These are phyloP conservation scores for Lasioglossum albipes DNA, from an alignment of 1,140 invertebrate genomes.

Conservation along the genomic window DNA sequence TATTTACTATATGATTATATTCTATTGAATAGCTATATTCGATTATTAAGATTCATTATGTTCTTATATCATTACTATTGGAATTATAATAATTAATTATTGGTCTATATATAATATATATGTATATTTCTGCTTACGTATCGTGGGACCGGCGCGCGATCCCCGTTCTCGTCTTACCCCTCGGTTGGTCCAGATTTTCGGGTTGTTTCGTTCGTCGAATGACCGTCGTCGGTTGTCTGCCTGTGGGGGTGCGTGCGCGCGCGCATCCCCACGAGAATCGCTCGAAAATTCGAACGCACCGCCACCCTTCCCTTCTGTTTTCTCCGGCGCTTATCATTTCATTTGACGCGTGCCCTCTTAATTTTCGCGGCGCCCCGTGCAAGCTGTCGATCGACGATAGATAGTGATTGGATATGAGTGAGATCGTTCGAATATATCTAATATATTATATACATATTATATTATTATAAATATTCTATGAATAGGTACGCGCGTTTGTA, in stretches of 20 bases:
- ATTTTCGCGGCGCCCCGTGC: conserved; percentile 1
- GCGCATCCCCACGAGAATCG: background rate
- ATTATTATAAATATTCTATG: conserved; percentile 57
- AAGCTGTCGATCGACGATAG: conserved; percentile 59
- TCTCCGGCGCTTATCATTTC: conserved; percentile 18
- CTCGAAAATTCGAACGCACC: background rate
- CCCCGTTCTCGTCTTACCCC: conserved; percentile 6
- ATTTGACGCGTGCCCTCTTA: conserved; percentile 21
- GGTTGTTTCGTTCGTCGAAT: background rate
- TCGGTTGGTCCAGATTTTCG: background rate
- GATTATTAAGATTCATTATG: conserved; percentile 69
- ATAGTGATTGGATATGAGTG: conserved; percentile 77
- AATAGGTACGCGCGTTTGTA: conserved; percentile 68
- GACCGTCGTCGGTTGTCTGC: background rate
- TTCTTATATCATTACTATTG: conserved; percentile 47
- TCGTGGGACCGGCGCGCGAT: too few relatives aligned
- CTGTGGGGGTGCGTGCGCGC: too few relatives aligned
- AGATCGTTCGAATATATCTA: conserved; percentile 74
- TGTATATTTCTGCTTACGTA: conserved; percentile 44
- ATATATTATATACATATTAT: conserved; percentile 71
- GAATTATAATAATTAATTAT: background rate
- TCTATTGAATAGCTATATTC: conserved; percentile 78
- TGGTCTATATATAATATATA: conserved; percentile 50
- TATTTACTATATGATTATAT: conserved; percentile 79
- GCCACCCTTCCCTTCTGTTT: background rate